These are phyloP conservation scores for Brachyalestes nurse DNA, from an alignment of 2,797 vertebrate species.

Conservation along the genomic window DNA sequence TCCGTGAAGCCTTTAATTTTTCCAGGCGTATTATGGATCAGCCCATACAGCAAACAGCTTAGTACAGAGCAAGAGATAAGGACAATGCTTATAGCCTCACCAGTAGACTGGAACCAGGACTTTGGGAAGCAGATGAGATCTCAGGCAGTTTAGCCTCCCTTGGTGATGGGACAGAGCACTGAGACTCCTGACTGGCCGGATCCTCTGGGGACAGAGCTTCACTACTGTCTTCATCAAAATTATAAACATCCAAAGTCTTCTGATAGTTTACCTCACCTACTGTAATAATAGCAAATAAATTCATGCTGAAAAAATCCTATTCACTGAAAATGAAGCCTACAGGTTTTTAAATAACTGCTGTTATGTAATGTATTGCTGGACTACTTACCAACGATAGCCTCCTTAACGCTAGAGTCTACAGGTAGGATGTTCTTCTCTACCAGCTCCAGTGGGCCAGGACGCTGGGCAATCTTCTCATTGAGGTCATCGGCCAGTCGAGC, in stretches of 20 bases:
- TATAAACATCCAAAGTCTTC: constrained; percentile 84
- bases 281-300: constrained; percentile 47
- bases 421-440: constrained; percentile 97
- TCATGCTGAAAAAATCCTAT: neutral
- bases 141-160: constrained; percentile 80
- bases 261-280: constrained; percentile 76
- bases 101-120: constrained; percentile 77
- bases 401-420: constrained; percentile 85
- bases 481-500: constrained; percentile 91
- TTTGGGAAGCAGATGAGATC: constrained; percentile 70
- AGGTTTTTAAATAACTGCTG: neutral
- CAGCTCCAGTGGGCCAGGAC: constrained; percentile 95
- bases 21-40: neutral
- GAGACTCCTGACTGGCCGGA: constrained; percentile 86
- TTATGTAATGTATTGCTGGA: neutral
- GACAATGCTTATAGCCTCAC: constrained; percentile 67
- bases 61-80: neutral
- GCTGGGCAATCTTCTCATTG: constrained; percentile 93
- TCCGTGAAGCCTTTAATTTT: neutral
- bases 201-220: constrained; percentile 88
- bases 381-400: constrained; percentile 82
- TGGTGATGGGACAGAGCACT: constrained; percentile 83
- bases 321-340: neutral
- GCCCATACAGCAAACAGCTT: neutral
- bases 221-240: constrained; percentile 92